A percentile compares a stretch with the other conserved stretches of the same genome.
phyloP scores from a whole-genome alignment of 2,888 invertebrate genomes.

The Drosophila peninsularis region DNA sequence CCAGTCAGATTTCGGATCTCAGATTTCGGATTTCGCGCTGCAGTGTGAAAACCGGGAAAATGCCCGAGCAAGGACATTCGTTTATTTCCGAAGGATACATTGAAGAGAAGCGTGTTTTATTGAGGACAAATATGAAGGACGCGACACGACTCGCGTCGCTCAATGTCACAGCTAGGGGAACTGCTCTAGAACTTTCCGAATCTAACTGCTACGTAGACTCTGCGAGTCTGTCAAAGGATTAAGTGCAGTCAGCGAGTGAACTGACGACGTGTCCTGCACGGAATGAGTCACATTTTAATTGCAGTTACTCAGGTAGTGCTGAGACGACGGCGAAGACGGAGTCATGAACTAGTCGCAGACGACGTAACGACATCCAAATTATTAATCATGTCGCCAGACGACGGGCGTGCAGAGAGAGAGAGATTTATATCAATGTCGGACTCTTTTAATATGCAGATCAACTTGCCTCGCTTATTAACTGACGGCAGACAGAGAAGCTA shows the following conservation, averaged over 20 bases:
- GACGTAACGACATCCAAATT: slow-evolving; percentile 24
- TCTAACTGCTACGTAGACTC: slow-evolving; percentile 1
- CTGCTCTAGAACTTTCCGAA: slow-evolving; percentile 13
- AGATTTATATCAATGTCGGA: slow-evolving; percentile 18
- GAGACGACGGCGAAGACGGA: slow-evolving; percentile 4
- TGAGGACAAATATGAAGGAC: slow-evolving; percentile 49
- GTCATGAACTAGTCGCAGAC: slow-evolving; percentile 33
- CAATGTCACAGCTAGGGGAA: slow-evolving; percentile 25
- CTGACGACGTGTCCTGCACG: slow-evolving; percentile 10
- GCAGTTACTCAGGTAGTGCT: slow-evolving; percentile 45
- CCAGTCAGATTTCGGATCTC: slow-evolving; percentile 48
- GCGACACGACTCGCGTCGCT: background rate
- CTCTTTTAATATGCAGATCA: slow-evolving; percentile 20
- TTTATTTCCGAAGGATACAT: slow-evolving; percentile 18
- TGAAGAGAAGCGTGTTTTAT: slow-evolving; percentile 23
- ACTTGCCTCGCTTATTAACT: slow-evolving; percentile 5
- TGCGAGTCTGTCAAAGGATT: slow-evolving; percentile 49
- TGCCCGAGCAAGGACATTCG: slow-evolving; percentile 38
- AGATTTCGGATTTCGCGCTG: slow-evolving; percentile 24
- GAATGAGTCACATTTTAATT: slow-evolving; percentile 44
- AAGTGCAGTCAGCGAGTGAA: slow-evolving; percentile 24
- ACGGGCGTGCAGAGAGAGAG: background rate
- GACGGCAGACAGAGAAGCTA: background rate
- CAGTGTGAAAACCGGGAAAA: slow-evolving; percentile 69
- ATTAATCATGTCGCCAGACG: slow-evolving; percentile 16